phyloP scores from a whole-genome alignment of 2,113 vertebrate genomes.

The Ondatra zibethicus region DNA sequence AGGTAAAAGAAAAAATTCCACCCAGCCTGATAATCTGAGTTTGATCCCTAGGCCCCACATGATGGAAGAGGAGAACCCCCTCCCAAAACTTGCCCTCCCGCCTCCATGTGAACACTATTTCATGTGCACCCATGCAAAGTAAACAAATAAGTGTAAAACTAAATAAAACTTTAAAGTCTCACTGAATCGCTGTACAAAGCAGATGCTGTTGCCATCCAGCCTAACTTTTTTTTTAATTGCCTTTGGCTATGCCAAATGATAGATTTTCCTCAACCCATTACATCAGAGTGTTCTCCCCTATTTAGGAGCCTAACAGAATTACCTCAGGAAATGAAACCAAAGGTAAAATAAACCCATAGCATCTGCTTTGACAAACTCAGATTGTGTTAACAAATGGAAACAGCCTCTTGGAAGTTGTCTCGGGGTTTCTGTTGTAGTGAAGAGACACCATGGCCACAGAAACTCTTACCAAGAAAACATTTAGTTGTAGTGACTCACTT shows the following conservation, averaged over 20 bases:
- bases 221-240: background rate
- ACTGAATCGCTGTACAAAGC: background rate
- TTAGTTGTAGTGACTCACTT: background rate
- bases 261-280: background rate
- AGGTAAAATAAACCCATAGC: constrained; percentile 78
- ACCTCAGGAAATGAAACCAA: constrained; percentile 69
- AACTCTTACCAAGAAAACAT: background rate
- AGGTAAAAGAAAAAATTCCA: background rate
- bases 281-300: constrained; percentile 62
- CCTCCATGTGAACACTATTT: background rate
- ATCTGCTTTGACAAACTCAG: constrained; percentile 82
- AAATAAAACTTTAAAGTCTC: background rate
- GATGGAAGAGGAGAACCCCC: background rate
- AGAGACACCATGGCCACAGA: background rate
- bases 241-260: background rate
- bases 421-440: background rate
- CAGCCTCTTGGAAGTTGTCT: constrained; percentile 72
- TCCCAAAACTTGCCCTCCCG: background rate
- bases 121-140: background rate
- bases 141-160: background rate
- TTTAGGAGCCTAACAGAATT: constrained; percentile 64
- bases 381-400: constrained; percentile 83
- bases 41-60: background rate
- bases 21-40: too few relatives aligned
- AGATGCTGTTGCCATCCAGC: background rate